These are phyloP conservation scores for Xanthorhoe designata DNA, from an alignment of 2,888 invertebrate genomes.

Conservation along the genomic window DNA sequence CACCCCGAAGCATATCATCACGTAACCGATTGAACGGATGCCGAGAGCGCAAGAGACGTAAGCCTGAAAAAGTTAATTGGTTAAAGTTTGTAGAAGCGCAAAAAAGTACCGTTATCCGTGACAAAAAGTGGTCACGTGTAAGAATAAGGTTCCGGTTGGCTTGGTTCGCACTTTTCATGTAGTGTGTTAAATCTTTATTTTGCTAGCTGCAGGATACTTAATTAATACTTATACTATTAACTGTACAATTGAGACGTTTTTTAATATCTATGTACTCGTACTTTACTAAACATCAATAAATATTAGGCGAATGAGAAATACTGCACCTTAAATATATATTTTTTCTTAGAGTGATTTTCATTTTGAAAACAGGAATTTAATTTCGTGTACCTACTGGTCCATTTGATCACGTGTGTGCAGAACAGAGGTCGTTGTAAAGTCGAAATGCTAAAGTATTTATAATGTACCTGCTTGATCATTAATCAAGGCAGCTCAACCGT, in stretches of 20 bases:
- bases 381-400: neutral
- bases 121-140: slow-evolving; percentile 11
- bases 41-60: slow-evolving; percentile 96
- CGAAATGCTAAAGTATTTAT: neutral
- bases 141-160: neutral
- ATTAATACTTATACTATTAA: no score
- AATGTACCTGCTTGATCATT: neutral
- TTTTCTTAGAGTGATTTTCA: neutral
- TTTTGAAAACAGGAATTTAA: neutral
- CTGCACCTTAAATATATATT: no score
- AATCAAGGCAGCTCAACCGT: slow-evolving; percentile 1
- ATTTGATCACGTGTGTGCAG: neutral
- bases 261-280: no score
- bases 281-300: no score
- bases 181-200: neutral
- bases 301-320: no score
- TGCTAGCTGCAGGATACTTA: neutral
- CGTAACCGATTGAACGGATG: slow-evolving; percentile 97
- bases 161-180: neutral
- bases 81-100: slow-evolving; percentile 1
- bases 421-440: slow-evolving; percentile 6
- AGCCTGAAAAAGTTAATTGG: slow-evolving; percentile 82
- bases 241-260: no score
- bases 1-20: slow-evolving; percentile 98
- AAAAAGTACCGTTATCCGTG: slow-evolving; percentile 15